These are phyloP conservation scores for Aulostomus chinensis DNA, from an alignment of 2,797 vertebrate species.

Conservation along the genomic window DNA sequence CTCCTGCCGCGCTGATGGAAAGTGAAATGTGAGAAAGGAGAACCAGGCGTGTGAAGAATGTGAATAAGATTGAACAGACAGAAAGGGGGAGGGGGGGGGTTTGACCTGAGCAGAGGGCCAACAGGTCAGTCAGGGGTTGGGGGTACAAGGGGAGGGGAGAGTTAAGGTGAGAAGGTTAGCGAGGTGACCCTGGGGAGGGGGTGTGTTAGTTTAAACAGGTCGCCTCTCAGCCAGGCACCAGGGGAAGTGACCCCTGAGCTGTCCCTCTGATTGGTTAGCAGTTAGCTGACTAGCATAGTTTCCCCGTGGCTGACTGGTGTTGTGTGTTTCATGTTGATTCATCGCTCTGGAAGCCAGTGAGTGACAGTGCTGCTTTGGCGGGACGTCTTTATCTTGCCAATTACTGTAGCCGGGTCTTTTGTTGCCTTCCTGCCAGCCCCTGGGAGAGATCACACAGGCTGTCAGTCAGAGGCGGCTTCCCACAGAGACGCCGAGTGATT, in stretches of 20 bases:
- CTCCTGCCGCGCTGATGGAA: slow-evolving; percentile 51
- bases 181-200: slow-evolving; percentile 36
- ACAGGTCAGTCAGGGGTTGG: slow-evolving; percentile 61
- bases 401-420: slow-evolving; percentile 70
- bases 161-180: slow-evolving; percentile 61
- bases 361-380: slow-evolving; percentile 64
- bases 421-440: slow-evolving; percentile 66
- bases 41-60: slow-evolving; percentile 72
- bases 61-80: slow-evolving; percentile 44
- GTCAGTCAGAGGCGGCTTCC: slow-evolving; percentile 71
- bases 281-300: slow-evolving; percentile 50
- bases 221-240: slow-evolving; percentile 63
- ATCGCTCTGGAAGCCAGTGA: slow-evolving; percentile 55
- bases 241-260: slow-evolving; percentile 51
- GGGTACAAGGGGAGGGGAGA: slow-evolving; percentile 36
- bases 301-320: slow-evolving; percentile 58
- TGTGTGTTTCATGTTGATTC: slow-evolving; percentile 67
- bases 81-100: slow-evolving; percentile 8
- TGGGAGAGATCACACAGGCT: slow-evolving; percentile 76
- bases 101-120: slow-evolving; percentile 61
- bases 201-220: slow-evolving; percentile 75
- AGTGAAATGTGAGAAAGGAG: slow-evolving; percentile 77
- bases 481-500: slow-evolving; percentile 62
- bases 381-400: slow-evolving; percentile 76
- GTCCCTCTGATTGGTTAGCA: slow-evolving; percentile 55